phyloP scores from a whole-genome alignment of 2,113 vertebrate species.

The Rousettus leschenaultii region DNA sequence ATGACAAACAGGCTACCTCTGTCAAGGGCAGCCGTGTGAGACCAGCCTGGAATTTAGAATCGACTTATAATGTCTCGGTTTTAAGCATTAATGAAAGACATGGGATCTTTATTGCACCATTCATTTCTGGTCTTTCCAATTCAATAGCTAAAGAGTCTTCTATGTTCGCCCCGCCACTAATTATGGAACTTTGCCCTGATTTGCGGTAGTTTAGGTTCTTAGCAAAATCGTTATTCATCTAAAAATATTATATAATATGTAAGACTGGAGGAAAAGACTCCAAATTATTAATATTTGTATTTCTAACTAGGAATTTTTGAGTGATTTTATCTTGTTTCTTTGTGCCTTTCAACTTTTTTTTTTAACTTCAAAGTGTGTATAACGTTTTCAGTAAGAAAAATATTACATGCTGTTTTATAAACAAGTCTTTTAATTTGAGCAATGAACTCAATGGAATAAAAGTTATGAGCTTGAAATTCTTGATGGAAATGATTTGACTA shows the following conservation, averaged over 20 bases:
- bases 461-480: slow-evolving; percentile 12
- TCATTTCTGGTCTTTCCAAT: slow-evolving; percentile 63
- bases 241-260: not conserved
- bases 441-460: slow-evolving; percentile 4
- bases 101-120: slow-evolving; percentile 44
- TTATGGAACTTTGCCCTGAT: not conserved
- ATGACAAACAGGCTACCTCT: slow-evolving; percentile 58
- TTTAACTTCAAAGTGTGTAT: not conserved
- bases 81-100: slow-evolving; percentile 64
- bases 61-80: slow-evolving; percentile 60
- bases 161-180: not conserved
- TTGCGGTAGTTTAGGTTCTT: not conserved
- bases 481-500: not conserved
- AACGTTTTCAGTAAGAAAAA: slow-evolving; percentile 29
- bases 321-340: slow-evolving; percentile 9
- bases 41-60: slow-evolving; percentile 72
- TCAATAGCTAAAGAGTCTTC: not conserved
- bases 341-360: not conserved
- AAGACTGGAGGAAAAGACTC: not conserved
- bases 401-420: slow-evolving; percentile 38
- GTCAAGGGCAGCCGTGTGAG: slow-evolving; percentile 54
- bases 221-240: not conserved
- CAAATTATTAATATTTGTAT: slow-evolving; percentile 1
- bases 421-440: slow-evolving; percentile 26
- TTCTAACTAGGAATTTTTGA: slow-evolving; percentile 7